Evolutionary conservation across 92 coral and sea anemone genomes (phyloP).

Genomic region (Porites divaricata): DNA sequence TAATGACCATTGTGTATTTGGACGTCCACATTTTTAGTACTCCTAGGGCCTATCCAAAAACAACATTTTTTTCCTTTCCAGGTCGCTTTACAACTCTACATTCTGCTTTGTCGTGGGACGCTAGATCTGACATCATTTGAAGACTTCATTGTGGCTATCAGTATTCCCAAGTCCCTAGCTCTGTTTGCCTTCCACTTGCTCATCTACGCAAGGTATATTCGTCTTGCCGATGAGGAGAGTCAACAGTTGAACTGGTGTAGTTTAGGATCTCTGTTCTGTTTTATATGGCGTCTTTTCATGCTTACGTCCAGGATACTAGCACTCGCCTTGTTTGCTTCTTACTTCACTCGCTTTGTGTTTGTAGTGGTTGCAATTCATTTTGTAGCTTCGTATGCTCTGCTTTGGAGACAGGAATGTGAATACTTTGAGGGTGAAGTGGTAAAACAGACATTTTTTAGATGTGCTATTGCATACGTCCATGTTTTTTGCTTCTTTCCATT

Average conservation of each 20-base stretch:
- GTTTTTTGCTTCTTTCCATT: conserved; percentile 55
- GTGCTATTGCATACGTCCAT: conserved; percentile 50
- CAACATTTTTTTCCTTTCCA: not conserved
- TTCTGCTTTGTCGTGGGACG: conserved; percentile 24
- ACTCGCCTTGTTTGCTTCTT: conserved; percentile 59
- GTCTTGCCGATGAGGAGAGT: conserved; percentile 22
- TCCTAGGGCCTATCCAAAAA: too few relatives aligned
- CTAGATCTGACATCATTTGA: conserved; percentile 36
- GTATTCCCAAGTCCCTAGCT: conserved; percentile 45
- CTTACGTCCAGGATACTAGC: conserved; percentile 62
- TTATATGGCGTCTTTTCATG: conserved; percentile 59
- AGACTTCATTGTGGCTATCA: conserved; percentile 41
- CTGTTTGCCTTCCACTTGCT: conserved; percentile 35
- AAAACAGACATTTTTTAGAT: conserved; percentile 40
- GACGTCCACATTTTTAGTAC: too few relatives aligned
- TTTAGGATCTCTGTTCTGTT: conserved; percentile 20
- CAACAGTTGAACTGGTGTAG: conserved; percentile 37
- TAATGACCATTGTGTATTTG: too few relatives aligned
- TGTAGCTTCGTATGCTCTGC: conserved; percentile 23
- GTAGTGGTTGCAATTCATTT: conserved; percentile 40
- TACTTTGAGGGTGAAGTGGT: conserved; percentile 38
- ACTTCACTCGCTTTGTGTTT: conserved; percentile 39
- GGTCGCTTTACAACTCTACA: conserved; percentile 50
- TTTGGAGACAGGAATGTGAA: conserved; percentile 50
- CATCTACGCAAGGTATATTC: conserved; percentile 28